Evolutionary conservation across 2,113 vertebrate species (phyloP), one percentile per base, ranked within the genome.

Genomic region (Proteles cristata): DNA sequence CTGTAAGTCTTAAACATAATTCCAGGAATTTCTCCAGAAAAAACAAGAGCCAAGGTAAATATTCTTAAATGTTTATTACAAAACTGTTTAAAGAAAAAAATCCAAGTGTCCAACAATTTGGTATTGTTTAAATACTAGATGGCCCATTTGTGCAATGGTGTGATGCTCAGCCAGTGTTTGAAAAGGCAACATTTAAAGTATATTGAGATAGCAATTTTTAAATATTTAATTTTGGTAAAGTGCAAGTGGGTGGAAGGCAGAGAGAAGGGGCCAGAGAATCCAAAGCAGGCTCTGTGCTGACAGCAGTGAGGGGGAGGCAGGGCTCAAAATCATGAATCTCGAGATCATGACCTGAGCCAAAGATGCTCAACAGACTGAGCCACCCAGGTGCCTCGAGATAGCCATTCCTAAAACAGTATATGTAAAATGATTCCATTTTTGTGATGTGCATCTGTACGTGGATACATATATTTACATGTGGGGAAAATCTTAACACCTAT

Each of bases 1-100:
- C 10, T 63, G 5, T 55, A 79, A 43, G 21, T 21, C 84, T 94
- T 33, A 94, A 93, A 83, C 58, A 55, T 31, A 94, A 96, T 91
- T 84, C 23, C 86, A 81, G n/a, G 3, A 88, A 91, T 81, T 81
- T 77, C 23, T 88, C 50, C 66, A 86, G 35, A 76, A 33, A 93
- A 96, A 95, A 65, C 35, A 87, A 88, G 31, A 45, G 5, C 39
- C 77, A 58, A 69, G 33, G 45, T 53, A 88, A 91, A 80, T 80
- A 61, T 90, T 83, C 90, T 65, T 16, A 77, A 80, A 84, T 45
- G 4, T 88, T 96, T 92, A 68, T 58, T 87, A 53, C 45, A 90
- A 45, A n/a, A 73, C 48, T 63, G 28, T 43, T 84, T 84, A 85
- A 12, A 91, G 73, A 94, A 65, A 82, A 69, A 84, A 83, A 68